Evolutionary conservation across 1,140 invertebrate genomes (phyloP).

Genomic region (Leptinotarsa undecemlineata): DNA sequence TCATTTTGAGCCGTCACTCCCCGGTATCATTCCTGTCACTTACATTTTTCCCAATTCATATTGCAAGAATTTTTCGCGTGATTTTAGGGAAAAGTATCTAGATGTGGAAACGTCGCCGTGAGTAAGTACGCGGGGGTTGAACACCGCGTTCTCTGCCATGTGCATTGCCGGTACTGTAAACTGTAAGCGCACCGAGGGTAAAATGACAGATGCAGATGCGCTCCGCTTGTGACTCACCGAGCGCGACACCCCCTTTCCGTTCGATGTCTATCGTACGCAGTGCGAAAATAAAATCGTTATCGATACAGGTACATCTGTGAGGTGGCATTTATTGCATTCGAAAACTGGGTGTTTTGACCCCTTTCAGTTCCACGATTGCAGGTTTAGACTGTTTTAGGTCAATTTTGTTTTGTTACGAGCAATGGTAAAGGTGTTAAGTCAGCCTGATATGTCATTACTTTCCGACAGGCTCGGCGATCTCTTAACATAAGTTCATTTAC

Average conservation of each 20-base stretch:
- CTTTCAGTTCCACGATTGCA: not conserved
- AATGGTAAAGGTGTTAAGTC: not conserved
- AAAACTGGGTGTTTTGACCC: not conserved
- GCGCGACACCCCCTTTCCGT: not conserved
- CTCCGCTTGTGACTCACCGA: conserved; percentile 13
- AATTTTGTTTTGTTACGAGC: not conserved
- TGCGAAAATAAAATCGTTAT: conserved; percentile 12
- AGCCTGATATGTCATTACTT: not conserved
- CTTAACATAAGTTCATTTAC: too few species aligned
- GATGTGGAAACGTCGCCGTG: not conserved
- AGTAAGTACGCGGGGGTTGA: not conserved
- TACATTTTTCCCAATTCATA: too few species aligned
- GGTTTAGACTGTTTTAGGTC: not conserved
- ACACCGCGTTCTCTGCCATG: not conserved
- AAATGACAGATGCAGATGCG: conserved; percentile 17
- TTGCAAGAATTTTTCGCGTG: too few species aligned
- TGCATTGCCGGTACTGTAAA: not conserved
- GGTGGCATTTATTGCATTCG: not conserved
- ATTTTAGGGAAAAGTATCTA: not conserved
- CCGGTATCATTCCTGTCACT: too few species aligned
- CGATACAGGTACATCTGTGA: conserved; percentile 15
- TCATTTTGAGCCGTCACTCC: too few species aligned
- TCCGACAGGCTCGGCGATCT: not conserved
- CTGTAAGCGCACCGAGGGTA: conserved; percentile 10
- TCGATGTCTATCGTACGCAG: conserved; percentile 7